Base-by-base conservation (phyloP, 1,140 invertebrate genomes). In the Drosophila hydei region DNA sequence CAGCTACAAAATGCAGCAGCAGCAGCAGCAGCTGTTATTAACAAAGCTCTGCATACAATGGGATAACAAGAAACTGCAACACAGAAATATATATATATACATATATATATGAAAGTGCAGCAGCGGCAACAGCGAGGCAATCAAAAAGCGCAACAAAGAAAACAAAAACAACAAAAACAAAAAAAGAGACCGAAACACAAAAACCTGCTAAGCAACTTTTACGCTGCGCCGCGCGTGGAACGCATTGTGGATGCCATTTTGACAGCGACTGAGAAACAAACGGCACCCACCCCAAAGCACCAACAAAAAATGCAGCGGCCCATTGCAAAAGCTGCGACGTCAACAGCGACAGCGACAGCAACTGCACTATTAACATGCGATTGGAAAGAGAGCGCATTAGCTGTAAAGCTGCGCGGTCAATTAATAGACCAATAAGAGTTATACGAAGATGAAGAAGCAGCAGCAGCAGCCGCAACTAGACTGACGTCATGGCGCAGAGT, bases 201-300 rank as follows among this genome's bases (percentile, higher is more conserved):
- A 87, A 87, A 87, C 71, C 72, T 75, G 81, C 63, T 68, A 11
- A 88, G 67, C 81, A 81, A 87, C 81, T 87, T 85, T 87, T 88
- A 88, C 81, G 65, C 65, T 60, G 55, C 50, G 36, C 43, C 16
- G 40, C 40, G 40, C 14, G 63, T 85, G 81, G 77, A 85, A 72
- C 74, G 55, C 81, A 72, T 59, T 75, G 77, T 85, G 81, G 83
- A 87, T 85, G 80, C 77, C 54, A 79, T 71, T 61, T 48, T 12
- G 25, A 25, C 18, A 16, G 8, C 14, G 27, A 14, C n/a, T 40
- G 38, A n/a, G 38, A 36, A 33, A 14, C 27, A 14, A 67, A 67
- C 54, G 23, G 11, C 25, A 50, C 54, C 45, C 63, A 67, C 54
- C 40, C 55, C 18, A 60, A 68, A 42, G 52, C 52, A 42, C 52